Conservation (phyloP, 1,140 invertebrate genomes). For the Anoplophora glabripennis region DNA sequence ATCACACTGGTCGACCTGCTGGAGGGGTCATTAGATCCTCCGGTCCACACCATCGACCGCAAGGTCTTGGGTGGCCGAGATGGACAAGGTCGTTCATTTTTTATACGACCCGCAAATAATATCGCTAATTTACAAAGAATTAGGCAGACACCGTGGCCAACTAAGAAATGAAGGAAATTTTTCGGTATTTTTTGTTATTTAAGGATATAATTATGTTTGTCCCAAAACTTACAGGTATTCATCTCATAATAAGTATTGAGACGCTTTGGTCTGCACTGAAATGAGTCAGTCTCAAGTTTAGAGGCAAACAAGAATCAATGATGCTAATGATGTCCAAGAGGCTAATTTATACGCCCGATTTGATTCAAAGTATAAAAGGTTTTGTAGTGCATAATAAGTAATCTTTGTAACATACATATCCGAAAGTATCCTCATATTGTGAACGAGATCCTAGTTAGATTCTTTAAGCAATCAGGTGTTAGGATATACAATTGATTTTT, state of each 20-base stretch:
- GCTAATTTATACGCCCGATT: slow-evolving; percentile 22
- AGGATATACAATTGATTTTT: too few species aligned
- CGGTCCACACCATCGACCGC: slow-evolving; percentile 20
- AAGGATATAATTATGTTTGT: slow-evolving; percentile 16
- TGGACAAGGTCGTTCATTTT: slow-evolving; percentile 27
- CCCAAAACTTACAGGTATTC: slow-evolving; percentile 10
- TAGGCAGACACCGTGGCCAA: background rate
- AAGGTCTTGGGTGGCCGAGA: slow-evolving; percentile 26
- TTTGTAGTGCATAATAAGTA: background rate
- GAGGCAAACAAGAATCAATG: slow-evolving; percentile 14
- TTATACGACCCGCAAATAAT: slow-evolving; percentile 3
- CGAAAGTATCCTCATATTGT: too few species aligned
- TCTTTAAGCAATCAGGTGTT: too few species aligned
- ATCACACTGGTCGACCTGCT: slow-evolving; percentile 28
- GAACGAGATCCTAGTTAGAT: too few species aligned
- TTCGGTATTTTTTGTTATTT: slow-evolving; percentile 16
- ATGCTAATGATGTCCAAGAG: slow-evolving; percentile 18
- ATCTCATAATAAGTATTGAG: slow-evolving; percentile 13
- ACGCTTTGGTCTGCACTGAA: slow-evolving; percentile 16
- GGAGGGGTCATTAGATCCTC: slow-evolving; percentile 14
- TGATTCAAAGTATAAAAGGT: slow-evolving; percentile 10
- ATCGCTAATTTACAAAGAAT: slow-evolving; percentile 8
- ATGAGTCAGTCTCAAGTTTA: slow-evolving; percentile 20
- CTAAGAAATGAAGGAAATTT: slow-evolving; percentile 7
- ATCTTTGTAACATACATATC: too few species aligned